Percentiles rank a stretch among this genome's conserved stretches.
phyloP scores from a whole-genome alignment of 1,140 invertebrate genomes.

The Zelostemma sp. region DNA sequence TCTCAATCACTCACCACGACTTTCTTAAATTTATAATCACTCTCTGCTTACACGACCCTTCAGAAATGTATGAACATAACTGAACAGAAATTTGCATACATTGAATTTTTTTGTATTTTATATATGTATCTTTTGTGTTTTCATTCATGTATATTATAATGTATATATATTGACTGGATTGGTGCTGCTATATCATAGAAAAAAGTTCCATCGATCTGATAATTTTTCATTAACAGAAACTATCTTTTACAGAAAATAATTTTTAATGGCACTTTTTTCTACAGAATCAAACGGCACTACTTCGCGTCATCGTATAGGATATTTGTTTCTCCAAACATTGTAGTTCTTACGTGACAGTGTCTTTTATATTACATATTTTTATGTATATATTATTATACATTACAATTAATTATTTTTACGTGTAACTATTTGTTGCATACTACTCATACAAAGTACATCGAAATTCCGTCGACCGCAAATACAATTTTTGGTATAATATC shows the following conservation, averaged over 20 bases:
- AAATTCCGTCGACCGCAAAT: slow-evolving; percentile 36
- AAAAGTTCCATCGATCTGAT: not conserved
- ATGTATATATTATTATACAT: slow-evolving; percentile 36
- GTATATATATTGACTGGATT: slow-evolving; percentile 46
- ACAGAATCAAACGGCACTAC: slow-evolving; percentile 37
- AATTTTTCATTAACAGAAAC: not conserved
- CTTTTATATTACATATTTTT: slow-evolving; percentile 30
- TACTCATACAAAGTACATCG: slow-evolving; percentile 19
- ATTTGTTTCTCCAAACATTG: slow-evolving; percentile 33
- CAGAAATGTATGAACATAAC: slow-evolving; percentile 42
- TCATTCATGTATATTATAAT: slow-evolving; percentile 43
- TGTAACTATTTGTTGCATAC: slow-evolving; percentile 25
- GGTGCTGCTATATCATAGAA: slow-evolving; percentile 30
- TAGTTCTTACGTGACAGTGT: slow-evolving; percentile 41
- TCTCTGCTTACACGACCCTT: slow-evolving; percentile 17
- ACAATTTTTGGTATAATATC: slow-evolving; percentile 5
- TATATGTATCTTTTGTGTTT: slow-evolving; percentile 42
- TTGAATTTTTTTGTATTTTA: slow-evolving; percentile 27
- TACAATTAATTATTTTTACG: slow-evolving; percentile 45
- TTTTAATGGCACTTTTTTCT: not conserved
- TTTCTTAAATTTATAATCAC: slow-evolving; percentile 14
- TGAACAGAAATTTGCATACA: slow-evolving; percentile 48
- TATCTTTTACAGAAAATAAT: too few species aligned
- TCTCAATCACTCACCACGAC: slow-evolving; percentile 19
- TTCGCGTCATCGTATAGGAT: slow-evolving; percentile 37